phyloP scores from a whole-genome alignment of 2,888 invertebrate genomes.

The Netelia melanura region DNA sequence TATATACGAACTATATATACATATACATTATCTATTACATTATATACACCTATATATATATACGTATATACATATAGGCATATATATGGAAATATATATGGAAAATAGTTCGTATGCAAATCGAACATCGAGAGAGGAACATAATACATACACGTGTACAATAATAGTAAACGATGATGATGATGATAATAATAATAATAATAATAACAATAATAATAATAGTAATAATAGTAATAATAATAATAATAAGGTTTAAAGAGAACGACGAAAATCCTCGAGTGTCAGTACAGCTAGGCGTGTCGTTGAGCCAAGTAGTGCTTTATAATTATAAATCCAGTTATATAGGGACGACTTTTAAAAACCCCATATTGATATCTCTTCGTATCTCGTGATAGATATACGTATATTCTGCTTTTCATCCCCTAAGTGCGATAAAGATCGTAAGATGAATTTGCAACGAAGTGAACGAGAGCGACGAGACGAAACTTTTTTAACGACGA shows the following conservation, averaged over 20 bases:
- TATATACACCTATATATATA: background rate
- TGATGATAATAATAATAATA: slow-evolving; percentile 27
- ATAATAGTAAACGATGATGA: slow-evolving; percentile 9
- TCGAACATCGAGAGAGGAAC: slow-evolving; percentile 39
- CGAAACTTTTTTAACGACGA: slow-evolving; percentile 5
- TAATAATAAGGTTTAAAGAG: slow-evolving; percentile 6
- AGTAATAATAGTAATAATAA: background rate
- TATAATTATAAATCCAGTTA: background rate
- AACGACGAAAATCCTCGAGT: background rate
- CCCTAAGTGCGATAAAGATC: background rate
- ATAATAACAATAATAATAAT: slow-evolving; percentile 21
- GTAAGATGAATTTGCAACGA: slow-evolving; percentile 3
- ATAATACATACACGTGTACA: slow-evolving; percentile 3
- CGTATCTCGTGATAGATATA: background rate
- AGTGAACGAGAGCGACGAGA: slow-evolving; percentile 45
- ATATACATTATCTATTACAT: slow-evolving; percentile 8
- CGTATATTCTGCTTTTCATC: background rate
- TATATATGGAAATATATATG: slow-evolving; percentile 8
- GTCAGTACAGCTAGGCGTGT: slow-evolving; percentile 9
- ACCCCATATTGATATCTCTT: background rate
- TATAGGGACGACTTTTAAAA: background rate
- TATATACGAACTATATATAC: slow-evolving; percentile 45
- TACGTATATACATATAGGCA: slow-evolving; percentile 11
- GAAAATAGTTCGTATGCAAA: slow-evolving; percentile 24
- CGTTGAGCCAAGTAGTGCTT: background rate